A percentile compares a stretch with the other conserved stretches of the same genome.
Evolutionary conservation across 2,888 invertebrate genomes (phyloP).

Genomic region (Beris chalybata): DNA sequence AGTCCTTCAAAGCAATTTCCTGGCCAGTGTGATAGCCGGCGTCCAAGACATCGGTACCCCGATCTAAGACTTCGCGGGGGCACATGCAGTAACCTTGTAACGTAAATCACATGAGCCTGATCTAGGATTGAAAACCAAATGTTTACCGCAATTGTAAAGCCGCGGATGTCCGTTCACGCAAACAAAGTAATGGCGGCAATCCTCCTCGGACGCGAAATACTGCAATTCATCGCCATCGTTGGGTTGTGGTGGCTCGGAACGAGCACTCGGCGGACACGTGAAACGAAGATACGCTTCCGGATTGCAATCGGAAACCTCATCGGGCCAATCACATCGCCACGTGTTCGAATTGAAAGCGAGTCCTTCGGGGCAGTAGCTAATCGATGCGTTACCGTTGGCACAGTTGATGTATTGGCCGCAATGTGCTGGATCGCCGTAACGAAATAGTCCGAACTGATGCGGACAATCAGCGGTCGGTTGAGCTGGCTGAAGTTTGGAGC

Average conservation of each 20-base stretch:
- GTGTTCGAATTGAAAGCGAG: constrained; percentile 73
- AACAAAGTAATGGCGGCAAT: constrained; percentile 79
- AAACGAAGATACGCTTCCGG: constrained; percentile 78
- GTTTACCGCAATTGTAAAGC: constrained; percentile 74
- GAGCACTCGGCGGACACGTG: constrained; percentile 67
- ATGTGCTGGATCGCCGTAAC: constrained; percentile 64
- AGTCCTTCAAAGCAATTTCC: constrained; percentile 2
- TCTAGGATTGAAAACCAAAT: constrained; percentile 69
- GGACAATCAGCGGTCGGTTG: constrained; percentile 75
- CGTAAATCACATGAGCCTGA: not conserved
- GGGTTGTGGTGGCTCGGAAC: constrained; percentile 52
- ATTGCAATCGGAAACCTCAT: constrained; percentile 76
- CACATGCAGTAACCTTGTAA: constrained; percentile 27
- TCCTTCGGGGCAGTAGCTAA: constrained; percentile 81
- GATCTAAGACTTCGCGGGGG: constrained; percentile 5
- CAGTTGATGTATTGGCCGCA: constrained; percentile 83
- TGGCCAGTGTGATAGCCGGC: not conserved
- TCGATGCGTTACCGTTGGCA: constrained; percentile 71
- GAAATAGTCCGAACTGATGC: constrained; percentile 63
- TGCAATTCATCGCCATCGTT: constrained; percentile 40
- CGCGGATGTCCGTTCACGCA: constrained; percentile 77
- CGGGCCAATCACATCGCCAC: constrained; percentile 87
- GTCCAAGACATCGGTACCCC: not conserved
- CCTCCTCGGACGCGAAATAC: constrained; percentile 61
- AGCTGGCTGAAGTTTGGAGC: constrained; percentile 63